Evolutionary conservation across 2,797 vertebrate species (phyloP), one percentile per base, ranked within the genome.

Genomic region (Ambastaia sidthimunki): DNA sequence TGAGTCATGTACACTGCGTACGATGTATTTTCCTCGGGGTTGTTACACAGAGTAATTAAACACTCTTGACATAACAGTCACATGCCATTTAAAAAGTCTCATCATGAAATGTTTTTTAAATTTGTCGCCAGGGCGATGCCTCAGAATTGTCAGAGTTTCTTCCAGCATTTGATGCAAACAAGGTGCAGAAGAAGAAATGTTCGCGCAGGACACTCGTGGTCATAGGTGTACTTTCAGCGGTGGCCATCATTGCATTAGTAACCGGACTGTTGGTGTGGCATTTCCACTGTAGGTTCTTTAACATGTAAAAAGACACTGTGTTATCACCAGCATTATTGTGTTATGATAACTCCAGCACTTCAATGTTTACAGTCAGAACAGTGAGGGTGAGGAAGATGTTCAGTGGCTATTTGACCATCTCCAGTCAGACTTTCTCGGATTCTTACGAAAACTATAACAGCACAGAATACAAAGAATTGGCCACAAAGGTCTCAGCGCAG

Each of bases 261-360:
- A 88, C 85, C 0, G 94, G 95, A 0, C 82, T 97, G 63, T 89
- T 98, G 65, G 94, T 97, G 13, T 97, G 97, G 96, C 94, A 96
- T 86, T 96, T 95, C 77, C 92, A 93, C 82, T 87, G 97, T 99
- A 88, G 96, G 96, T 91, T 66, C 54, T 69, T 28, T 34, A 15
- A 57, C 37, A 19, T 13, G 12, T n/a, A 37, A 74, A 63, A 50
- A 7, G 13, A 68, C 10, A 31, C 12, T 25, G 5, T 25, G 15
- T 55, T 41, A 65, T 41, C 12, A 25, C 28, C 7, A 60, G 9
- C 57, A 13, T n/a, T 19, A 13, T 23, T 59, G 13, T 19, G 11
- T 13, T 23, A 23, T 23, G 7, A 25, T 55, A 55, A 73, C 54
- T 31, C 55, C 31, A 47, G 0, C 7, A 2, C 48, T 23, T 59